Evolutionary conservation across 2,888 invertebrate species (phyloP).

Genomic region (Nasonia oneida): DNA sequence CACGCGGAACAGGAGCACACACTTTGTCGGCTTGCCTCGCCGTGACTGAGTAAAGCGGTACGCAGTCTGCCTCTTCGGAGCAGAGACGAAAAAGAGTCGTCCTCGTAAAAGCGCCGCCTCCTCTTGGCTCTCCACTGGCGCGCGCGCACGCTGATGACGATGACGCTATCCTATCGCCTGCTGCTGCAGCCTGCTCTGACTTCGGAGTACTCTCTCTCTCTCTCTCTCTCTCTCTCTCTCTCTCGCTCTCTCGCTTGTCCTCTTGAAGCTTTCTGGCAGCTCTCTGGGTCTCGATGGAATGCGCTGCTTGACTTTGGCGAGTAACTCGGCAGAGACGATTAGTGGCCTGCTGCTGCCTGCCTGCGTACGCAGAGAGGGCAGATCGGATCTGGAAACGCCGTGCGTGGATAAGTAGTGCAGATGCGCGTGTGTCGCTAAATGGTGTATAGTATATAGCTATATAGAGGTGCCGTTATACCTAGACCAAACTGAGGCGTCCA

Average conservation of each 20-base stretch:
- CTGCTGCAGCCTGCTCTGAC: neutral
- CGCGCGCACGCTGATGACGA: neutral
- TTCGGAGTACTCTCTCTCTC: neutral
- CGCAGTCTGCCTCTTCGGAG: slow-evolving; percentile 3
- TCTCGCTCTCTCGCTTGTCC: neutral
- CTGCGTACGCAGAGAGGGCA: neutral
- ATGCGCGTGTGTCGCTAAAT: neutral
- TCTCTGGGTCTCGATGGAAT: neutral
- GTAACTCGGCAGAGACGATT: neutral
- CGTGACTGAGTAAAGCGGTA: neutral
- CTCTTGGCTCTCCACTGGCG: neutral
- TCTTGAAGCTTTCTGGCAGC: neutral
- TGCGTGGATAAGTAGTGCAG: neutral
- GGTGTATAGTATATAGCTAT: neutral
- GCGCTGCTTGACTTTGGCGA: neutral
- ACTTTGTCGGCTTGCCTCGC: slow-evolving; percentile 7
- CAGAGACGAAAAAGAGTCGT: neutral
- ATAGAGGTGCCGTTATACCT: neutral
- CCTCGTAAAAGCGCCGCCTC: slow-evolving; percentile 2
- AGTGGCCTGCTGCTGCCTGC: neutral
- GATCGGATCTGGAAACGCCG: neutral
- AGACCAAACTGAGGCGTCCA: slow-evolving; percentile 7
- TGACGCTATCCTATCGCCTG: neutral
- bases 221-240: neutral
- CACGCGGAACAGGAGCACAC: neutral